phyloP scores from a whole-genome alignment of 2,797 vertebrate species.

The Schizopygopsis malacanthus region DNA sequence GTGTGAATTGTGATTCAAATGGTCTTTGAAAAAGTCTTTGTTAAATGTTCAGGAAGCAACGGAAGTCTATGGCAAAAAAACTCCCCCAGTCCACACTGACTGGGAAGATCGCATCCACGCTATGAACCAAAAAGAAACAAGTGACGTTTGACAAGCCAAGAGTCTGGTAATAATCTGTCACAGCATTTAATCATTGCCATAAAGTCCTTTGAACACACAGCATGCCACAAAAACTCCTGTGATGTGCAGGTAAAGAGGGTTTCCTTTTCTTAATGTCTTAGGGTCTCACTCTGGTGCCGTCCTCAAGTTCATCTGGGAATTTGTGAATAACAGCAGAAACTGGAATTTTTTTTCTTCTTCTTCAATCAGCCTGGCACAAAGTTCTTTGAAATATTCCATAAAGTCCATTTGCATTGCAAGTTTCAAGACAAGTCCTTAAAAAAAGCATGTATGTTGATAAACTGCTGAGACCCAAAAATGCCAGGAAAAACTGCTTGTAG shows the following conservation, averaged over 20 bases:
- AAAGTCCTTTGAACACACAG: neutral
- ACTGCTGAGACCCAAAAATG: neutral
- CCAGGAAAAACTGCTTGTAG: neutral
- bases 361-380: neutral
- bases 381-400: conserved; percentile 22
- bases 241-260: neutral
- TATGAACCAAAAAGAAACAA: neutral
- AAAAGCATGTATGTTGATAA: conserved; percentile 3
- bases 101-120: neutral
- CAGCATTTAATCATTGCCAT: neutral
- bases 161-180: neutral
- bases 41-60: conserved; percentile 15
- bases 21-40: conserved; percentile 47
- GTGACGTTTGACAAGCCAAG: no score
- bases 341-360: neutral
- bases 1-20: conserved; percentile 7
- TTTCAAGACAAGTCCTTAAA: conserved; percentile 4
- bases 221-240: neutral
- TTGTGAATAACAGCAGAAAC: neutral
- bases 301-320: conserved; percentile 11
- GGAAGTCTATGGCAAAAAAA: conserved; percentile 38
- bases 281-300: neutral
- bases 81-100: neutral
- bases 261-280: conserved; percentile 8
- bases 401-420: conserved; percentile 27